Base-by-base conservation (phyloP, 2,113 vertebrate genomes). In the Balaeniceps rex region DNA sequence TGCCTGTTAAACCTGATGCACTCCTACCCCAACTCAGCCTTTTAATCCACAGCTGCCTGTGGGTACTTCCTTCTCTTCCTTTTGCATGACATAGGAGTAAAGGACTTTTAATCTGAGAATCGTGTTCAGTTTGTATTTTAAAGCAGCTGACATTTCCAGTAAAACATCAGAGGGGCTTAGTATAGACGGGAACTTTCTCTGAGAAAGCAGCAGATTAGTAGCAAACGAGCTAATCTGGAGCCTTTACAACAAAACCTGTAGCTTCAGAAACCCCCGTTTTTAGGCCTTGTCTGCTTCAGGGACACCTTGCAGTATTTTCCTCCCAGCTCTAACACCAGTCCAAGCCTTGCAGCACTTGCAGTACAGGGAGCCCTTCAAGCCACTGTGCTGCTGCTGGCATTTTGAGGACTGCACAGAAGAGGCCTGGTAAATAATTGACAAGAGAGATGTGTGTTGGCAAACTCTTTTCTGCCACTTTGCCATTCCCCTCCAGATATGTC, bases 191-290 rank as follows among this genome's bases (percentile, higher is more conserved):
- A 90, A 58, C 18, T 85, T 88, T 44, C 44, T 57, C 49, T 42
- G 40, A 57, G 55, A 81, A 83, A 94, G 63, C 16, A 86, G 12
- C 11, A 68, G 12, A 10, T 88, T 33, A 70, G 28, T 46, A 61
- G 22, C 36, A 76, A 87, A 82, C 0, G 2, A 87, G 19, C 33
- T 71, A 44, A 81, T 36, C 8, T 60, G 51, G 34, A 88, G 29
- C 31, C 36, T 84, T 68, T 55, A 10, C 25, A 38, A 78, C 19
- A 90, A 92, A 61, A 57, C 1, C 26, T 19, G 11, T 15, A 33
- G 44, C n/a, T 88, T 58, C 9, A 55, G n/a, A 74, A 54, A 8
- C 8, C 8, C 3, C 14, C 0, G 0, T 0, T 15, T 91, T 91
- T 79, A 26, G 24, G n/a, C 2, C 11, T 16, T 68, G 7, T 44